Percentiles rank a stretch among this genome's conserved stretches.
Conservation (phyloP, 2,888 invertebrate species). For the Drosophila sordidula region DNA sequence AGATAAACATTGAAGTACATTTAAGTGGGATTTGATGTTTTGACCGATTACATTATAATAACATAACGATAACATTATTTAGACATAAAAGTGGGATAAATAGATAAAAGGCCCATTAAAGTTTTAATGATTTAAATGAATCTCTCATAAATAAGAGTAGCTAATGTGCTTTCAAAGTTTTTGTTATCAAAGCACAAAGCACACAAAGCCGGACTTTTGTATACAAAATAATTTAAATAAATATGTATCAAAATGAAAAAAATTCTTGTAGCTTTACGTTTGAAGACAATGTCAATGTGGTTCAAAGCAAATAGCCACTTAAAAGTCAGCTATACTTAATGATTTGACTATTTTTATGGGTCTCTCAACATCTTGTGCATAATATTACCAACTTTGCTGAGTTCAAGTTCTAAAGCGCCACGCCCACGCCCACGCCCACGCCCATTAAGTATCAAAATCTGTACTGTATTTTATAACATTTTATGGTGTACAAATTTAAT, state of each 20-base stretch:
- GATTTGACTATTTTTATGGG: constrained; percentile 43
- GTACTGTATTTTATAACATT: constrained; percentile 48
- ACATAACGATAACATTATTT: too few species aligned
- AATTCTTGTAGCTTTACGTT: not conserved
- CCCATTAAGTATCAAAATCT: constrained; percentile 34
- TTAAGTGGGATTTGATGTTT: too few species aligned
- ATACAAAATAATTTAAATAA: not conserved
- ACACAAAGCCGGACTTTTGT: constrained; percentile 1
- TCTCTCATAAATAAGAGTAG: too few species aligned
- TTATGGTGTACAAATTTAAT: constrained; percentile 62
- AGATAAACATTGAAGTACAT: too few species aligned
- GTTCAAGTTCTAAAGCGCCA: not conserved
- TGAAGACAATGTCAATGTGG: constrained; percentile 7
- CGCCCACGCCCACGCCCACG: not conserved
- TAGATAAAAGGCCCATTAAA: too few species aligned
- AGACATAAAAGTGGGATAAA: too few species aligned
- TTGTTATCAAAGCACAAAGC: too few species aligned
- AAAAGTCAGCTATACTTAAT: constrained; percentile 29
- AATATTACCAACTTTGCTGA: constrained; percentile 8
- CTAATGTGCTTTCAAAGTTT: too few species aligned
- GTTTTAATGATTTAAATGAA: too few species aligned
- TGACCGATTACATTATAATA: too few species aligned
- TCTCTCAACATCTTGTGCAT: constrained; percentile 9
- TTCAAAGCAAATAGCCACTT: constrained; percentile 3
- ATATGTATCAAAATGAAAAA: not conserved